Conservation (phyloP, 2,113 vertebrate species). For the Cynocephalus volans region DNA sequence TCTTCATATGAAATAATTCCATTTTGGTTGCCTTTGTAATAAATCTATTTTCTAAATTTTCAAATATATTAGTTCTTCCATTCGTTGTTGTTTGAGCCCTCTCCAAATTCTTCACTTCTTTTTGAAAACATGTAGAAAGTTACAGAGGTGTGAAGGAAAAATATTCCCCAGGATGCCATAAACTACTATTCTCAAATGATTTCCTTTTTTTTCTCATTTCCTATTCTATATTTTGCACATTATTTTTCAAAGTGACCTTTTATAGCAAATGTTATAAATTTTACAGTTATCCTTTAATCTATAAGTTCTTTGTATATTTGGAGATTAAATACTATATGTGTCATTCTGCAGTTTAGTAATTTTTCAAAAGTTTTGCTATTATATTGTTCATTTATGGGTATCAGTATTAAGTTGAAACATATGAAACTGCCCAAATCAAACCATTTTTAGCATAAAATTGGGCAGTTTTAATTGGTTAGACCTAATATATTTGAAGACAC, state of each 20-base stretch:
- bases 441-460: constrained; percentile 9
- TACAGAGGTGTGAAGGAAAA: constrained; percentile 69
- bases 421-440: constrained; percentile 42
- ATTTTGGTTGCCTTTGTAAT: constrained; percentile 55
- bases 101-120: constrained; percentile 76
- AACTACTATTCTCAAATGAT: constrained; percentile 69
- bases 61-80: constrained; percentile 56
- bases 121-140: constrained; percentile 71
- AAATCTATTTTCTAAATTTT: constrained; percentile 78
- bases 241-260: constrained; percentile 72
- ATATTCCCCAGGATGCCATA: constrained; percentile 72
- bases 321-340: constrained; percentile 48
- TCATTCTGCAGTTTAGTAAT: constrained; percentile 66
- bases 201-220: constrained; percentile 68
- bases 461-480: constrained; percentile 5
- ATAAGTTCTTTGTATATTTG: constrained; percentile 55
- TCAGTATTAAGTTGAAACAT: constrained; percentile 65
- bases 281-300: constrained; percentile 66
- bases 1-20: constrained; percentile 36
- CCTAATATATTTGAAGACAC: not conserved
- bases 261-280: constrained; percentile 67
- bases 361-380: constrained; percentile 39
- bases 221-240: constrained; percentile 60
- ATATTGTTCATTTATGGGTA: constrained; percentile 43
- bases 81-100: constrained; percentile 70